Conservation (phyloP, 1,140 invertebrate species). For the Pissodes strobi region DNA sequence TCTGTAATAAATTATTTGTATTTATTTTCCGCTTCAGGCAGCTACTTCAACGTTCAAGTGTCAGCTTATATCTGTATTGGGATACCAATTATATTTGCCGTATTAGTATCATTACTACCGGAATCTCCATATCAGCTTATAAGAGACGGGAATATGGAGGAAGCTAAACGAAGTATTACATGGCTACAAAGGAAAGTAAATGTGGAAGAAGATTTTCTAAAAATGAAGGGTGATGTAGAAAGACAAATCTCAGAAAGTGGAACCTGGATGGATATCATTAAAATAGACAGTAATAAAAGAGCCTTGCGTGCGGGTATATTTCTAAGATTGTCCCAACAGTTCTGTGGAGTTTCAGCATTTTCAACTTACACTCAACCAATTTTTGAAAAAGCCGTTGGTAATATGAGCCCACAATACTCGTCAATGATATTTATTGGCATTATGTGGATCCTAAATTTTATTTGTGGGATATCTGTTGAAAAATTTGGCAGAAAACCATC, state of each 20-base stretch:
- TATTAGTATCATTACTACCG: conserved; percentile 47
- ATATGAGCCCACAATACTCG: conserved; percentile 65
- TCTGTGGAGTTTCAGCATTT: conserved; percentile 65
- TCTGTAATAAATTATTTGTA: too few species aligned
- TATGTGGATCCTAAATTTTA: conserved; percentile 67
- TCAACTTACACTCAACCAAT: conserved; percentile 67
- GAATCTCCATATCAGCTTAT: conserved; percentile 48
- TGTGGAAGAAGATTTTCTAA: conserved; percentile 40
- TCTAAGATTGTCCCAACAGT: conserved; percentile 64
- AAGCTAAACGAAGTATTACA: conserved; percentile 26
- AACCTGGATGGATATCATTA: conserved; percentile 45
- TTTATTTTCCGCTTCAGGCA: too few species aligned
- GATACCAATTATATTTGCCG: conserved; percentile 50
- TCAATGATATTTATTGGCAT: conserved; percentile 62
- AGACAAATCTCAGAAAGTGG: conserved; percentile 37
- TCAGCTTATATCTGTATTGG: conserved; percentile 29
- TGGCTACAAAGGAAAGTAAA: conserved; percentile 38
- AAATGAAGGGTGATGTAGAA: conserved; percentile 29
- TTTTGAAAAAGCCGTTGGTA: conserved; percentile 59
- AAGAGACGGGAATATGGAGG: conserved; percentile 32
- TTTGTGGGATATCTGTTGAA: conserved; percentile 62
- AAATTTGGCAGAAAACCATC: conserved; percentile 48
- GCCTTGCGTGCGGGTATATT: conserved; percentile 55
- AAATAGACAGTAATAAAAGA: conserved; percentile 55
- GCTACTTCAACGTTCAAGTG: too few species aligned